These are phyloP conservation scores for Bradypus variegatus DNA, from an alignment of 2,797 vertebrate species.

Conservation along the genomic window DNA sequence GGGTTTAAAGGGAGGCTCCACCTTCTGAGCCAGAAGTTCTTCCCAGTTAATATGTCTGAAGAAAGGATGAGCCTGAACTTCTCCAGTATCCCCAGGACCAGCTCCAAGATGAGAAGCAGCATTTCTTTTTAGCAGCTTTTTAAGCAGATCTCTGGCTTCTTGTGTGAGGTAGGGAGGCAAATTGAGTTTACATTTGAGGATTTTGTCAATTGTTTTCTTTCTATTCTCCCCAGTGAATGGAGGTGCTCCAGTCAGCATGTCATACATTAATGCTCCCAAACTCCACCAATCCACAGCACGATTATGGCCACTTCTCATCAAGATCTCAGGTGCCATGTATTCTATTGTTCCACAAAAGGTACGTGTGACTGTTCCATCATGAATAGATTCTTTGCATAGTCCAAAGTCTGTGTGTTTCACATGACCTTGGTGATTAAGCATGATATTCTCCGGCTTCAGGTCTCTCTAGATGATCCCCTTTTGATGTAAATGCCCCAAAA, in stretches of 20 bases:
- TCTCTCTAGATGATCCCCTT: slow-evolving; percentile 99
- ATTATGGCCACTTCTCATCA: slow-evolving; percentile 69
- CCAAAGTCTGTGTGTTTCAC: slow-evolving; percentile 97
- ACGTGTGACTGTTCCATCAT: slow-evolving; percentile 85
- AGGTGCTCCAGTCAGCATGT: slow-evolving; percentile 99
- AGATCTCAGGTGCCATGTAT: too few species aligned
- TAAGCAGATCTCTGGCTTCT: too few species aligned
- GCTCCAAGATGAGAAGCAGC: slow-evolving; percentile 89
- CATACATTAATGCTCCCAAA: slow-evolving; percentile 98
- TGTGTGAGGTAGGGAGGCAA: slow-evolving; percentile 99
- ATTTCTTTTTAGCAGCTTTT: slow-evolving; percentile 96
- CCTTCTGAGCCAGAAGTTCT: slow-evolving; percentile 91
- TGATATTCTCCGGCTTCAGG: slow-evolving; percentile 99
- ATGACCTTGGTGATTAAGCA: slow-evolving; percentile 96
- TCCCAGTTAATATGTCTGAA: slow-evolving; percentile 98
- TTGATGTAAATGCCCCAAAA: slow-evolving; percentile 96
- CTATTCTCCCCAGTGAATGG: slow-evolving; percentile 95
- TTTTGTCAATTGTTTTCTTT: slow-evolving; percentile 97
- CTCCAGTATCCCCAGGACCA: slow-evolving; percentile 87
- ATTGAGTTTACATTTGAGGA: slow-evolving; percentile 97
- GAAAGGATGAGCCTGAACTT: slow-evolving; percentile 94
- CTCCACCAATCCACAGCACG: slow-evolving; percentile 99
- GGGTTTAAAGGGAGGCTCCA: slow-evolving; percentile 96
- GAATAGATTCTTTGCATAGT: slow-evolving; percentile 98
- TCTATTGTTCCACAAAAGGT: too few species aligned